Base-by-base conservation (phyloP, 2,888 invertebrate genomes). In the Ditula angustiorana region DNA sequence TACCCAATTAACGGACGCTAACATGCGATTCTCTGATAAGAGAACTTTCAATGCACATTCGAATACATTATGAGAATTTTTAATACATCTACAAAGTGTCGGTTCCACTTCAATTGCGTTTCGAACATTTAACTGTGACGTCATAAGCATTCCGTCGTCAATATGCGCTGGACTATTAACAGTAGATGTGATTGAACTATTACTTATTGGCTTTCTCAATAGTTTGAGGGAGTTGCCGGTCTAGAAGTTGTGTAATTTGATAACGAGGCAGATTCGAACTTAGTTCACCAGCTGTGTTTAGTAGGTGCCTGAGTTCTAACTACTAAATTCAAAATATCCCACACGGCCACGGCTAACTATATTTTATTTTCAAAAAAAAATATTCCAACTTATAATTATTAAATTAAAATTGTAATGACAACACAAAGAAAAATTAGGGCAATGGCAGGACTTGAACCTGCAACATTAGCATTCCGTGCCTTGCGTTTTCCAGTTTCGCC, bases 1-100 rank as follows among this genome's bases (percentile, higher is more conserved):
- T 69, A 77, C 73, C 74, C 76, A 75, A 78, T 81, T 79, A 76
- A 78, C 74, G 68, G 71, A 71, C 67, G 64, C 69, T 69, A 69
- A 69, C 68, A 63, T 67, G 69, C 64, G 64, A 59, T 59, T 64
- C 63, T 2, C 21, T 47, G 64, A 64, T 64, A 64, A 64, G 46
- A 64, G 26, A 30, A 35, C 64, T 21, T 58, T 63, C 59, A 44
- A 52, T 57, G 63, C 50, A 58, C 52, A 64, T 37, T 64, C 52
- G 37, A 57, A 50, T 62, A 41, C 47, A 47, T 62, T 62, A 49
- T 10, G 28, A 19, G 41, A 53, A 44, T 46, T 64, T 50, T 64
- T 58, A 46, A 35, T 53, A 46, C 53, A 49, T 52, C 35, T 44
- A 11, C 21, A 13, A 28, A 46, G 46, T 35, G 28, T 61, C 35